phyloP scores from a whole-genome alignment of 1,140 invertebrate genomes.

The Cotesia glomerata region DNA sequence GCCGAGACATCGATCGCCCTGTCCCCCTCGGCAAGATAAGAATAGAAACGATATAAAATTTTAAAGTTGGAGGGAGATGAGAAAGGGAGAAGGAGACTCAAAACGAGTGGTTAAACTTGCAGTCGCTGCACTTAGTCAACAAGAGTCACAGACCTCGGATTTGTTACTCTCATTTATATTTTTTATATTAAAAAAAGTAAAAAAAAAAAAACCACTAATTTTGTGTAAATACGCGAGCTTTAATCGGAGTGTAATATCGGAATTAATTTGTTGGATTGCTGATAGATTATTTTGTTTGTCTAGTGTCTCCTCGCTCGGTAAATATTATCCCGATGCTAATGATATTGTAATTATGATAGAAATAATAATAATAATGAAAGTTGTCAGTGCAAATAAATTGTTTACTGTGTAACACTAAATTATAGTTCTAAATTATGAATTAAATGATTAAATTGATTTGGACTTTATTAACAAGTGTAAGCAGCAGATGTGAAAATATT shows the following conservation, averaged over 20 bases:
- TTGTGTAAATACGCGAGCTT: background rate
- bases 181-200: background rate
- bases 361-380: too few relatives aligned
- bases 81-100: conserved; percentile 1
- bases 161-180: background rate
- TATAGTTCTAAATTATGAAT: too few relatives aligned
- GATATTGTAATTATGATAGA: too few relatives aligned
- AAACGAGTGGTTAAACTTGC: conserved; percentile 9
- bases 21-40: conserved; percentile 28
- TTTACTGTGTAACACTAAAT: too few relatives aligned
- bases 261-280: too few relatives aligned
- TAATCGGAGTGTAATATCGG: too few relatives aligned
- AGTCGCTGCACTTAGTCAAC: conserved; percentile 9
- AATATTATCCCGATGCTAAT: background rate
- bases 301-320: too few relatives aligned
- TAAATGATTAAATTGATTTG: too few relatives aligned
- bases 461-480: too few relatives aligned
- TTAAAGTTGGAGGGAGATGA: conserved; percentile 3
- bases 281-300: too few relatives aligned
- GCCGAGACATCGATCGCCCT: conserved; percentile 20
- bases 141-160: background rate
- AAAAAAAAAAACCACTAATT: too few relatives aligned
- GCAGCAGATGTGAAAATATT: background rate
- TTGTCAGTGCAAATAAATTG: too few relatives aligned
- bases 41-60: conserved; percentile 24